Evolutionary conservation across 2,113 vertebrate genomes (phyloP), one percentile per base, ranked within the genome.

Genomic region (Eulacestoma nigropectus): DNA sequence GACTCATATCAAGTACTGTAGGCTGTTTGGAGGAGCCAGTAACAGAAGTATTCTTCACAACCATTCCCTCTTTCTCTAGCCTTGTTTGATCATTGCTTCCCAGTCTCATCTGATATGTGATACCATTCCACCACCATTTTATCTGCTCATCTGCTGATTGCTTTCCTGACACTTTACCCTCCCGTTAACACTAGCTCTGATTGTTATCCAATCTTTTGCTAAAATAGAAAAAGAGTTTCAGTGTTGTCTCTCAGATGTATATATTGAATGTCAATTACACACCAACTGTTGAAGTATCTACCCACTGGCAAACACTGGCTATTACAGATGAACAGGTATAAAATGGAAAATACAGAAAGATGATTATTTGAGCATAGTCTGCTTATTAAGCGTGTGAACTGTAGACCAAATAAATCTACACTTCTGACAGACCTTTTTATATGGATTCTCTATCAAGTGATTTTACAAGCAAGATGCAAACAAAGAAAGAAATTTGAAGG

Each of bases 111-210:
- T 63, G 59, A 65, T 69, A 81, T 37, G 73, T 84, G 42, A 75
- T 84, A 73, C 30, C 37, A 44, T 90, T 93, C 57, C 42, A 78
- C 41, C 49, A 70, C 39, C 21, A 62, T 91, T 95, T 95, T 89
- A 95, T 94, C 93, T 82, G 35, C 49, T 90, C 47, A 84, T 94
- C 86, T 88, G n/a, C 77, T 93, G 95, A 94, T 96, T 96, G 92
- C 78, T 96, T 96, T 93, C 42, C 57, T 91, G 75, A 95, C 87
- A 91, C 47, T 95, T 90, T 76, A 44, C 57, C 89, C 87, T 96
- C 53, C 20, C 18, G 46, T 67, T 67, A 94, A 70, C 70, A 79
- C 29, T 84, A 84, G 41, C 69, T 84, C 37, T 64, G 72, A 96
- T 86, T 90, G 62, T 93, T 84, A 91, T 92, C 62, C 87, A 65